phyloP scores from a whole-genome alignment of 1,140 invertebrate genomes.

The Tribolium castaneum region DNA sequence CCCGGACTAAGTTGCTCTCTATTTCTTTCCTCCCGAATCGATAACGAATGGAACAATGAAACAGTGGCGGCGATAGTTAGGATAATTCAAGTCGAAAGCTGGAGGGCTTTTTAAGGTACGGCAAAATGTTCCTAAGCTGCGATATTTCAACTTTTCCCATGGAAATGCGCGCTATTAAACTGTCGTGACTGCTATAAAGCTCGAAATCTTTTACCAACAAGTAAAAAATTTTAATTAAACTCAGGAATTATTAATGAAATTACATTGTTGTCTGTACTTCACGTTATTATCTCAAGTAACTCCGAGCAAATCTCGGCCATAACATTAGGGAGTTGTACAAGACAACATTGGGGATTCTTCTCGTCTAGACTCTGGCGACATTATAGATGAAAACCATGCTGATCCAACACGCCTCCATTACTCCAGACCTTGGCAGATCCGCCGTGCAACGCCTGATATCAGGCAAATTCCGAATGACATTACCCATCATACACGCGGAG shows the following conservation, averaged over 20 bases:
- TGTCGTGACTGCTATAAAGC: slow-evolving; percentile 27
- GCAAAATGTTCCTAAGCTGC: slow-evolving; percentile 21
- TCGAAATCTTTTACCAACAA: slow-evolving; percentile 21
- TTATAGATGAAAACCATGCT: slow-evolving; percentile 14
- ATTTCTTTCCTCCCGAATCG: slow-evolving; percentile 25
- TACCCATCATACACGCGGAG: background rate
- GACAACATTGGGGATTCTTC: slow-evolving; percentile 10
- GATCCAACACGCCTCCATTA: background rate
- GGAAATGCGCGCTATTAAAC: slow-evolving; percentile 25
- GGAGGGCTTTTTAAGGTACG: slow-evolving; percentile 23
- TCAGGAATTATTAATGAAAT: slow-evolving; percentile 32
- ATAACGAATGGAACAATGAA: slow-evolving; percentile 37
- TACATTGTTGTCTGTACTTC: slow-evolving; percentile 23
- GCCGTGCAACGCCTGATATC: background rate
- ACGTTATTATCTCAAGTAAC: slow-evolving; percentile 15
- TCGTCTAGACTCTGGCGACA: slow-evolving; percentile 21
- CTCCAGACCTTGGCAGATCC: background rate
- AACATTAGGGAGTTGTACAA: slow-evolving; percentile 5
- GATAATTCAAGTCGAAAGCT: slow-evolving; percentile 18
- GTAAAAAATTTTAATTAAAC: slow-evolving; percentile 33
- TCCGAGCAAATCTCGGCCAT: slow-evolving; percentile 3
- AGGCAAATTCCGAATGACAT: slow-evolving; percentile 4
- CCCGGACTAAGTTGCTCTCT: slow-evolving; percentile 9
- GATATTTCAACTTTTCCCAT: slow-evolving; percentile 26
- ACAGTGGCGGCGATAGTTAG: slow-evolving; percentile 32